These are phyloP conservation scores for Xiphophorus couchianus DNA, from an alignment of 2,113 vertebrate genomes.

Conservation along the genomic window DNA sequence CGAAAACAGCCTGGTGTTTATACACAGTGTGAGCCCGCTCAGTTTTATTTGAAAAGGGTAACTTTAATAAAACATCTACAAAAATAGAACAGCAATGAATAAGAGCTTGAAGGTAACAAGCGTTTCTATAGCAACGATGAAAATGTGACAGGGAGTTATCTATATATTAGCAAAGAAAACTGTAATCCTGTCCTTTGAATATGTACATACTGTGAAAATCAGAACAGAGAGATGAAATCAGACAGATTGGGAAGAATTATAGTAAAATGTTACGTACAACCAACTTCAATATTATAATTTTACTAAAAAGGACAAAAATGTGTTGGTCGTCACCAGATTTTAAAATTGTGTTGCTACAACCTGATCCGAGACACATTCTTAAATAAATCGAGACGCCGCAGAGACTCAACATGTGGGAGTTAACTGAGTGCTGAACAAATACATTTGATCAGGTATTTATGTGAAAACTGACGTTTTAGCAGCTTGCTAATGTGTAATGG, in stretches of 20 bases:
- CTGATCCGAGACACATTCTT: background rate
- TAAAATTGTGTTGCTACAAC: background rate
- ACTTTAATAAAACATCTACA: constrained; percentile 85
- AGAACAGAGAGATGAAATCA: constrained; percentile 60
- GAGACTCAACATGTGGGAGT: background rate
- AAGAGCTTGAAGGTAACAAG: constrained; percentile 74
- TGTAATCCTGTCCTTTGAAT: constrained; percentile 76
- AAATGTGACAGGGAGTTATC: constrained; percentile 62
- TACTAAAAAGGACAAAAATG: background rate
- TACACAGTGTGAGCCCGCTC: background rate
- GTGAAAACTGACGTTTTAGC: too few species aligned
- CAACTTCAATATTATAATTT: background rate
- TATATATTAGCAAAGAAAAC: constrained; percentile 81
- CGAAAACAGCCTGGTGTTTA: background rate
- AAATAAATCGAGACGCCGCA: background rate
- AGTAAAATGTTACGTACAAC: background rate
- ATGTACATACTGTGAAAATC: constrained; percentile 77
- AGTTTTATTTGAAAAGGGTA: constrained; percentile 75
- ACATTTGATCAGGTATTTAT: background rate
- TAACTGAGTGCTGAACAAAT: background rate
- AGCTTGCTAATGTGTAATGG: too few species aligned
- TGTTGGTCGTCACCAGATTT: background rate
- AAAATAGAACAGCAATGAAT: constrained; percentile 79
- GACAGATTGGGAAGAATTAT: constrained; percentile 43
- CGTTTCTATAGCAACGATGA: constrained; percentile 71